These are phyloP conservation scores for Cotesia chilonis DNA, from an alignment of 1,140 invertebrate genomes.

Conservation along the genomic window DNA sequence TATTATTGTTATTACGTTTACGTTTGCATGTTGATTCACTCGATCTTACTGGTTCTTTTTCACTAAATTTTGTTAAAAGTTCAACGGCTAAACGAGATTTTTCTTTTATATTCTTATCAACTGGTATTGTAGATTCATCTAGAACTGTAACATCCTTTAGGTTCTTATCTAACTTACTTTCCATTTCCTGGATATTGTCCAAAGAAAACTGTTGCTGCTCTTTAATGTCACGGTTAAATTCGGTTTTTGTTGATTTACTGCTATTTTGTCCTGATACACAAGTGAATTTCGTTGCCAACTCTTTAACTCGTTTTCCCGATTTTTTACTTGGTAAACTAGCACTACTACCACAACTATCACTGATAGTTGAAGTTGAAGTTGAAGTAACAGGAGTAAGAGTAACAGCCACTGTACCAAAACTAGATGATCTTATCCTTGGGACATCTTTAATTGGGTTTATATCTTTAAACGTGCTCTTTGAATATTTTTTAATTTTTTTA, in stretches of 20 bases:
- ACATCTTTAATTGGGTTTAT: too few species aligned
- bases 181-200: not conserved
- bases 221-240: not conserved
- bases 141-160: not conserved
- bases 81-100: not conserved
- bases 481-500: too few species aligned
- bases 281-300: too few species aligned
- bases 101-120: not conserved
- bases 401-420: too few species aligned
- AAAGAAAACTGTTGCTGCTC: not conserved
- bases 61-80: not conserved
- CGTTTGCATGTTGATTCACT: slow-evolving; percentile 8
- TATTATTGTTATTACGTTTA: not conserved
- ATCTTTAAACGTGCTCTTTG: too few species aligned
- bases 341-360: too few species aligned
- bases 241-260: not conserved
- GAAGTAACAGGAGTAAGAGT: too few species aligned
- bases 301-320: too few species aligned
- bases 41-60: not conserved
- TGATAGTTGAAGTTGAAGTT: too few species aligned
- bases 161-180: slow-evolving; percentile 13
- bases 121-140: slow-evolving; percentile 6
- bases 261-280: too few species aligned
- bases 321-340: too few species aligned
- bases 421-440: too few species aligned